phyloP scores from a whole-genome alignment of 2,113 vertebrate species.

The Mus spicilegus region DNA sequence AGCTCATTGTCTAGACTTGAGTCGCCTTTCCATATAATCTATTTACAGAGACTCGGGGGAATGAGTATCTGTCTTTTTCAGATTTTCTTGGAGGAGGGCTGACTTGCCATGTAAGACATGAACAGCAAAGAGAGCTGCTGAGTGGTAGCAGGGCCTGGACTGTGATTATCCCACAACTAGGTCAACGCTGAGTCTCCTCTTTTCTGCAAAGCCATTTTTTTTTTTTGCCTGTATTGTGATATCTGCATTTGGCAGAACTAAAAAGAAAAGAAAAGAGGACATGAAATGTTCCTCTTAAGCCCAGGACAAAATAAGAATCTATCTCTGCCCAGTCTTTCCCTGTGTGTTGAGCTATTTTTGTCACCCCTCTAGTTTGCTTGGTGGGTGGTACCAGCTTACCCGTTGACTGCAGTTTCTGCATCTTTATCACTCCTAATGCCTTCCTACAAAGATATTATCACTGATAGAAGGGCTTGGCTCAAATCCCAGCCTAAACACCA shows the following conservation, averaged over 20 bases:
- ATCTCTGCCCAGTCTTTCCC: background rate
- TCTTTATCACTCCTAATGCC: background rate
- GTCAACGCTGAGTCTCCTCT: background rate
- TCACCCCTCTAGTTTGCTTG: background rate
- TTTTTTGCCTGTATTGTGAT: background rate
- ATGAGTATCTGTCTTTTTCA: background rate
- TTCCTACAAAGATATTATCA: background rate
- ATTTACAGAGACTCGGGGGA: background rate
- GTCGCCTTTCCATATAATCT: background rate
- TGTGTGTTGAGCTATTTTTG: background rate
- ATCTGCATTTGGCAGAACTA: background rate
- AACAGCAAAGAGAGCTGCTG: background rate
- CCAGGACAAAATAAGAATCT: background rate
- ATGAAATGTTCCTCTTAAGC: background rate
- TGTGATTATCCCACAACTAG: background rate
- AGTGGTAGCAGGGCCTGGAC: background rate
- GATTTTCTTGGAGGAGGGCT: background rate
- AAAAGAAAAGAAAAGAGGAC: background rate
- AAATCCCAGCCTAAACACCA: background rate
- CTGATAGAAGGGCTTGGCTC: background rate
- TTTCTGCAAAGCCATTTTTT: background rate
- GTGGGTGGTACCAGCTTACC: background rate
- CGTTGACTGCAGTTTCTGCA: background rate
- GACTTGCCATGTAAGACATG: background rate
- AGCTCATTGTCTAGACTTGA: background rate